These are phyloP conservation scores for Smittia aterrima DNA, from an alignment of 2,888 invertebrate species.

Conservation along the genomic window DNA sequence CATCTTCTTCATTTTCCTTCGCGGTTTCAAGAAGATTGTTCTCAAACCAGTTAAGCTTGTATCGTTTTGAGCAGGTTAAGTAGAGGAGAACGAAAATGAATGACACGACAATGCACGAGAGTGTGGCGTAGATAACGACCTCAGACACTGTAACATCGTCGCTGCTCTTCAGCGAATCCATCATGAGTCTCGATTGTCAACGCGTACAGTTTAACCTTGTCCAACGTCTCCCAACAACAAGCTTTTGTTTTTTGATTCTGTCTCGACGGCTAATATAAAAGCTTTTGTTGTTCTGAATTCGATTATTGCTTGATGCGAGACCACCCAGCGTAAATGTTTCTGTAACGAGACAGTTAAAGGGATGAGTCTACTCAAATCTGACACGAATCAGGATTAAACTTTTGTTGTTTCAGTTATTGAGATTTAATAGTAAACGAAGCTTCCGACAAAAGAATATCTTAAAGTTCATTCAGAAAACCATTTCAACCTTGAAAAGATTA, in stretches of 20 bases:
- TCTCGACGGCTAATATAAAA: not conserved
- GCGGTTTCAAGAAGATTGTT: constrained; percentile 58
- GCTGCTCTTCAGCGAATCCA: constrained; percentile 30
- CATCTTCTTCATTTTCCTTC: constrained; percentile 52
- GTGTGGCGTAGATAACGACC: constrained; percentile 55
- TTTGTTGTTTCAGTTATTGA: too few species aligned
- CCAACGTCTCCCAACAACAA: not conserved
- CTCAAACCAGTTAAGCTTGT: constrained; percentile 62
- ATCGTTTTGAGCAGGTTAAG: constrained; percentile 57
- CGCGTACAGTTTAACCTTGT: not conserved
- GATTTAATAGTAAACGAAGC: too few species aligned
- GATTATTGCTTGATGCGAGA: too few species aligned
- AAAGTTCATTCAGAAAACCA: too few species aligned
- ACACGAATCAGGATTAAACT: too few species aligned
- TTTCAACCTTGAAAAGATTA: too few species aligned
- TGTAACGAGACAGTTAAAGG: too few species aligned
- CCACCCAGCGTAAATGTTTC: too few species aligned
- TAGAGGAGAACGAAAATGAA: constrained; percentile 55
- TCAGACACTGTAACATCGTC: constrained; percentile 53
- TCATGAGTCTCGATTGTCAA: not conserved
- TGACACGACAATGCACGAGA: constrained; percentile 56
- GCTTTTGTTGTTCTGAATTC: not conserved
- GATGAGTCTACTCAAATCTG: too few species aligned
- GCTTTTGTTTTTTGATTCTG: not conserved
- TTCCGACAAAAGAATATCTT: too few species aligned